Evolutionary conservation across 2,797 vertebrate genomes (phyloP), one percentile per base, ranked within the genome.

Genomic region (Pseudomugil gertrudae): DNA sequence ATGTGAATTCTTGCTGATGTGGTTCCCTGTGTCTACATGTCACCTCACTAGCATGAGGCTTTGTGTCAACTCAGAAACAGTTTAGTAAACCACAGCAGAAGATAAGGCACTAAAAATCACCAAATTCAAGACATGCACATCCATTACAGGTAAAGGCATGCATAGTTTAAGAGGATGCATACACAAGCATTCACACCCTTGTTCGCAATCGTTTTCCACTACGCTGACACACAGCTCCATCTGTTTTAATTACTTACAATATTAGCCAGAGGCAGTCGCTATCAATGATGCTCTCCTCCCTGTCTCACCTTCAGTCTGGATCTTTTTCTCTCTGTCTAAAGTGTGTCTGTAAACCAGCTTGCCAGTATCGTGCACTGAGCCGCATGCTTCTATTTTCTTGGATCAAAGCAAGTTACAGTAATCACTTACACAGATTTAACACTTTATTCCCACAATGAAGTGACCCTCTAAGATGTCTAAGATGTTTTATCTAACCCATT

Each of bases 241-340:
- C 91, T 91, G 80, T 85, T 84, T 82, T 91, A 92, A 92, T 92
- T 94, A 92, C 93, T 94, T 90, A 92, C 87, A 64, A 83, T 92
- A 92, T 93, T 93, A 94, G 87, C 85, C 83, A 77, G 73, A 74
- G 75, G 79, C 84, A 72, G 79, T 77, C 75, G 74, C 63, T 70
- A 71, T 45, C 75, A 65, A 11, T 58, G 72, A 57, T 23, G 69
- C 62, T 74, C 59, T 63, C 55, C 63, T 65, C 45, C 65, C 60
- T 80, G 55, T 82, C 40, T 43, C 40, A 43, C 40, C 40, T 43
- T 43, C 40, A 43, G 40, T 43, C 67, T 83, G 66, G 57, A 61
- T 85, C 30, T 63, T 40, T 67, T 32, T 4, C 70, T 69, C 40
- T 68, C 50, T 48, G 51, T 72, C 66, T 66, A 66, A 57, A 53